A percentile compares a stretch with the other conserved stretches of the same genome.
Evolutionary conservation across 1,140 invertebrate genomes (phyloP).

Genomic region (Pseudomyrmex pallidus): DNA sequence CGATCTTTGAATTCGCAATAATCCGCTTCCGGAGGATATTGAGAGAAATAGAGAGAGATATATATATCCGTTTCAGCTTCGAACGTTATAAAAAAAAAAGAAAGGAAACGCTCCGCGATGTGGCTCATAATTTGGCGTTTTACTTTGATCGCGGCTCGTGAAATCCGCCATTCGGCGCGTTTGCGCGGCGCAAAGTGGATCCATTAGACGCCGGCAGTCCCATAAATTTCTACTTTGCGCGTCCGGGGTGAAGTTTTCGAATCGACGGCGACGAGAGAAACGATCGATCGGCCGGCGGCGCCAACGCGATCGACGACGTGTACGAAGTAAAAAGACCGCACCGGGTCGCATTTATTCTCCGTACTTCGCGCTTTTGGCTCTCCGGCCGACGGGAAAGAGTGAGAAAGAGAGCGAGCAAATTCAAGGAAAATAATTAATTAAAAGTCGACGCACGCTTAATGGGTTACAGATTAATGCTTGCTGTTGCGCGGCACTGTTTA

Average conservation of each 20-base stretch:
- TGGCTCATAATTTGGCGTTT: conserved; percentile 13
- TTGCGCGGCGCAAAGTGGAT: conserved; percentile 41
- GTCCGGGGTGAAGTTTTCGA: conserved; percentile 29
- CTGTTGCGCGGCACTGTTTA: conserved; percentile 77
- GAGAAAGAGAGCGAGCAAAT: background rate
- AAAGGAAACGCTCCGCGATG: background rate
- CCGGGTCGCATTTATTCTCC: conserved; percentile 33
- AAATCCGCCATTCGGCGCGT: conserved; percentile 32
- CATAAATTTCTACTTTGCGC: conserved; percentile 56
- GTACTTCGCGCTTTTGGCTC: conserved; percentile 62
- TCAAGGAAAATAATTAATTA: conserved; percentile 79
- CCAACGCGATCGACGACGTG: conserved; percentile 44
- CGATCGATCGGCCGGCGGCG: conserved; percentile 53
- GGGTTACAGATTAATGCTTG: conserved; percentile 79
- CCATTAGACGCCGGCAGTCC: conserved; percentile 34
- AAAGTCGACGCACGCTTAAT: conserved; percentile 77
- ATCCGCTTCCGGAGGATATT: too few species aligned
- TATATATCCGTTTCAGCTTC: background rate
- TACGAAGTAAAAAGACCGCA: conserved; percentile 42
- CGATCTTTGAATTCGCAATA: background rate
- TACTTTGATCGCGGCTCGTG: conserved; percentile 14
- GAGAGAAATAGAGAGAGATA: too few species aligned
- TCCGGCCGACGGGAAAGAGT: background rate
- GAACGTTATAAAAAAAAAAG: background rate
- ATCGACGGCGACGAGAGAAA: conserved; percentile 46